Evolutionary conservation across 2,113 vertebrate genomes (phyloP), one percentile per base, ranked within the genome.

Genomic region (Misgurnus mizolepis): DNA sequence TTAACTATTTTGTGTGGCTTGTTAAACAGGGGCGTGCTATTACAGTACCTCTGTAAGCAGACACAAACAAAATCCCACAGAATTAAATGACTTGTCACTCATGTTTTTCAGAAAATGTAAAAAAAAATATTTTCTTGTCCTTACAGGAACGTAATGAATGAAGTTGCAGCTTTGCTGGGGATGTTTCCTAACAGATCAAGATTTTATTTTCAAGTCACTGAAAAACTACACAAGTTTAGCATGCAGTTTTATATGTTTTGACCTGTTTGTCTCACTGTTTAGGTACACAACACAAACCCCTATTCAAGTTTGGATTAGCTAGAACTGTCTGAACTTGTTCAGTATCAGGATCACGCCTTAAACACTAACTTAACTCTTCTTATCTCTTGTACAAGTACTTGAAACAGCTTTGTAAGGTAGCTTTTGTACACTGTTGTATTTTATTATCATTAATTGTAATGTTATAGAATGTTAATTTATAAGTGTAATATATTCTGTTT

Each of bases 61-160:
- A 22, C 0, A 22, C 22, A 22, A 22, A 22, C 22, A 22, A 34
- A 34, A 34, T 34, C 27, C 27, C 27, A 6, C 45, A 47, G 45
- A 47, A 2, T 5, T 47, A 47, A 47, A 47, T 34, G 27, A 34
- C 45, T 8, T 47, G 7, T 58, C 55, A 58, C 12, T 53, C 17
- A 7, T 58, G 17, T 58, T 58, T 17, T 58, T 58, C n/a, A 66
- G 34, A 41, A 14, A 39, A 62, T n/a, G 22, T 45, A 39, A 61
- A 72, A 55, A 69, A 69, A 15, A 69, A 68, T 64, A 0, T 15
- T 50, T 45, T 71, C 40, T 3, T 2, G 12, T 85, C 76, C 67
- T 65, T 87, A 78, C 76, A 55, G 68, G 67, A 81, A 34, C 6
- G 27, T 11, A 55, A 76, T 49, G 75, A 87, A 34, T 80, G 69